Evolutionary conservation across 2,888 invertebrate species (phyloP), one percentile per base, ranked within the genome.

Genomic region (Rhaphigaster nebulosa): DNA sequence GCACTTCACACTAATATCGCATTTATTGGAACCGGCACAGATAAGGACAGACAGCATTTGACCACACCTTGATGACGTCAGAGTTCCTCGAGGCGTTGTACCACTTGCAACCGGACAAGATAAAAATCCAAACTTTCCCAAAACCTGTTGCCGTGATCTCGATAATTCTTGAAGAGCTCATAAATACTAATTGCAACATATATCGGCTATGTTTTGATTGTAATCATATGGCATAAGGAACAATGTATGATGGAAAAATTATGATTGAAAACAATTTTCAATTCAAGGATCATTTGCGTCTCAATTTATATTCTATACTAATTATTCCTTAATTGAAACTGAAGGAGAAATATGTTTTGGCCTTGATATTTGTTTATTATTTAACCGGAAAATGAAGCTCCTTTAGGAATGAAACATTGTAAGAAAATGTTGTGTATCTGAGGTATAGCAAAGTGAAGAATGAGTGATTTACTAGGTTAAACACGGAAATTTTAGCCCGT

Each of bases 1-100:
- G n/a, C n/a, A n/a, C n/a, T n/a, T n/a, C n/a, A n/a, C 38, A 38
- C 70, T 76, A 23, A 76, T 76, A 76, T 76, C 34, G 23, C 6
- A 76, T 45, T 26, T 84, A n/a, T 84, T 4, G 84, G 45, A 38
- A n/a, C 45, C 15, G 13, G 2, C 26, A n/a, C 15, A 26, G 84
- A 45, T 45, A 84, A 45, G 45, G 84, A 45, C 41, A 45, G 45
- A 29, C 70, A 23, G 70, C 1, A 13, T 34, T 23, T 34, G 84
- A 84, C 84, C 84, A 84, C 84, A n/a, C 84, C 84, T 84, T 45
- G 84, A n/a, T 84, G 84, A 84, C 84, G 84, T 84, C 84, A 84
- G 45, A 45, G 13, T 50, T 50, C 20, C 84, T n/a, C 26, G 20
- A 76, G 70, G 70, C 70, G 41, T 4, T 50, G 84, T 84, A 84